Evolutionary conservation across 2,888 invertebrate genomes (phyloP), one percentile per base, ranked within the genome.

Genomic region (Phanerotoma sp.): DNA sequence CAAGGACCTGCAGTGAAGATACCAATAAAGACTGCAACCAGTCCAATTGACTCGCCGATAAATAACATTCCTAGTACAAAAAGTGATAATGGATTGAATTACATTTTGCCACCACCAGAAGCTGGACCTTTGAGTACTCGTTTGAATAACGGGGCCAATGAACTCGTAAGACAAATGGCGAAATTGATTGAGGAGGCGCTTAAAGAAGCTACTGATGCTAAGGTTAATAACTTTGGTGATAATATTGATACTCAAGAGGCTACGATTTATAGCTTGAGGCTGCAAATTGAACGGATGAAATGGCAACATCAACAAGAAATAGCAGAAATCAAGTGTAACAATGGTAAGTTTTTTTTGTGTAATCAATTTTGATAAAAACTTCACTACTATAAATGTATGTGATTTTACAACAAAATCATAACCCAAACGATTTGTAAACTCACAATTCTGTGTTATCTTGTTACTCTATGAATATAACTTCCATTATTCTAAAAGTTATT

Each of bases 291-390:
- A 68, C 84, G 84, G 46, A 73, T 84, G 58, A 82, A 83, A 62
- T 88, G 89, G 84, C 80, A 82, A 37, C 88, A 92, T 66, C 82
- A 85, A 54, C 86, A 90, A 64, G 88, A 92, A 76, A 68, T 93
- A 3, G 77, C 81, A 0, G 91, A 91, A 67, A 70, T 91, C 13
- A 89, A 88, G 71, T 86, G 88, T 63, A 87, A 86, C 67, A 81
- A 84, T 52, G 85, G 88, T 87, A 70, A 67, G 64, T 55, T 18
- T 22, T 50, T 50, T 32, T n/a, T n/a, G n/a, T n/a, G n/a, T n/a
- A n/a, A n/a, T n/a, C n/a, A n/a, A n/a, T n/a, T n/a, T n/a, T n/a
- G n/a, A n/a, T n/a, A n/a, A n/a, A n/a, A n/a, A n/a, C n/a, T n/a
- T n/a, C n/a, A n/a, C n/a, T n/a, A n/a, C n/a, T n/a, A n/a, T n/a